A percentile compares a stretch with the other conserved stretches of the same genome.
Evolutionary conservation across 1,140 invertebrate genomes (phyloP).

Genomic region (Euura lappo): DNA sequence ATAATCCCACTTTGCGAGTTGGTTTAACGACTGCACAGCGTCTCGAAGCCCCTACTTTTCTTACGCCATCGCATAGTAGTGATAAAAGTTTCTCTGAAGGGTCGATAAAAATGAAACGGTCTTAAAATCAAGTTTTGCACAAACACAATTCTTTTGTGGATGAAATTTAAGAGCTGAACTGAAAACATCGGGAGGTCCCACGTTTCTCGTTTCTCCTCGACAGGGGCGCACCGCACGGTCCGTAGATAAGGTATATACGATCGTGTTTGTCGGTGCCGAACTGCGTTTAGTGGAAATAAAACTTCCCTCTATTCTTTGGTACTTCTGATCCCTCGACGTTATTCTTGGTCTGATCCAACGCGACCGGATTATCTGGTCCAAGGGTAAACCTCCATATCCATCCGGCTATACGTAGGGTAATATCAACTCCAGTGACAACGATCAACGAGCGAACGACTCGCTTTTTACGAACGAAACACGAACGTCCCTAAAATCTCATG

Average conservation of each 20-base stretch:
- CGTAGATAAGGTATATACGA: not conserved
- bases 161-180: not conserved
- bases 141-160: not conserved
- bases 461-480: not conserved
- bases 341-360: not conserved
- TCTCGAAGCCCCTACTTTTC: no score
- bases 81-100: not conserved
- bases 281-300: not conserved
- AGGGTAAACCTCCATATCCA: constrained; percentile 2
- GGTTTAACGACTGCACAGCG: no score
- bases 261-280: not conserved
- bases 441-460: not conserved
- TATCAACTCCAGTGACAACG: not conserved
- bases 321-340: not conserved
- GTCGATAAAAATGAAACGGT: constrained; percentile 1
- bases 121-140: constrained; percentile 5
- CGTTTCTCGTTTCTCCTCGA: not conserved
- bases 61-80: not conserved
- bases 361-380: not conserved
- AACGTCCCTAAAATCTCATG: constrained; percentile 1
- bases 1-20: not conserved
- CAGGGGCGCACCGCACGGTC: no score
- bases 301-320: no score
- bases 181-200: not conserved
- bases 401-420: not conserved